phyloP scores from a whole-genome alignment of 2,888 invertebrate species.

The Cerceris ruficornis region DNA sequence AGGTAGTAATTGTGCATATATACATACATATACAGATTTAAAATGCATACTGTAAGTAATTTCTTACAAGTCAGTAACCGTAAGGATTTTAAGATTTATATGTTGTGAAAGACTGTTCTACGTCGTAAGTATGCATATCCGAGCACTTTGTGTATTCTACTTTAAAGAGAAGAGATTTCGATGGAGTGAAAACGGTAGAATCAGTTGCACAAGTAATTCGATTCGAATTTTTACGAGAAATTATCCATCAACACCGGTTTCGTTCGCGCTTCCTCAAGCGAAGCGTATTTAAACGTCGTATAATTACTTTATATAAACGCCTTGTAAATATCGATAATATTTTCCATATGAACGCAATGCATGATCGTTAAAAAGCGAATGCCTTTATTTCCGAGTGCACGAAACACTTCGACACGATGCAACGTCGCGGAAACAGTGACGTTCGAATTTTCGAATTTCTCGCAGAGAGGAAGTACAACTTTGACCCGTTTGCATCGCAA shows the following conservation, averaged over 20 bases:
- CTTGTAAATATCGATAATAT: slow-evolving; percentile 42
- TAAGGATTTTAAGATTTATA: slow-evolving; percentile 46
- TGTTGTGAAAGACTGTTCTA: slow-evolving; percentile 63
- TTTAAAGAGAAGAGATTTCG: slow-evolving; percentile 25
- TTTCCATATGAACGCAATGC: slow-evolving; percentile 21
- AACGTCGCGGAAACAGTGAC: not conserved
- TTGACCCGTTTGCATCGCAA: slow-evolving; percentile 22
- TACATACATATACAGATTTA: slow-evolving; percentile 32
- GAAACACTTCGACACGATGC: too few species aligned
- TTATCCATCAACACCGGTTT: not conserved
- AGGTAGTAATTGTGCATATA: slow-evolving; percentile 40
- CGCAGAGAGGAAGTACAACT: slow-evolving; percentile 19
- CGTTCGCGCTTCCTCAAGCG: not conserved
- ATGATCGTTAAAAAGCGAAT: slow-evolving; percentile 11
- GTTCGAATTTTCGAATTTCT: slow-evolving; percentile 21
- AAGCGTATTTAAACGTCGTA: not conserved
- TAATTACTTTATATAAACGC: slow-evolving; percentile 19
- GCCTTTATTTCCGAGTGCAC: slow-evolving; percentile 13
- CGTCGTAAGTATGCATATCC: slow-evolving; percentile 66
- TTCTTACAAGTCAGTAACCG: slow-evolving; percentile 45
- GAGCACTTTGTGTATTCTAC: slow-evolving; percentile 40
- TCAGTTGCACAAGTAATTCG: slow-evolving; percentile 58
- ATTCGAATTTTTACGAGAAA: slow-evolving; percentile 32
- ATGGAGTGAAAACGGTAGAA: slow-evolving; percentile 14
- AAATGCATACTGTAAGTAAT: slow-evolving; percentile 55